Evolutionary conservation across 2,113 vertebrate species (phyloP), one percentile per base, ranked within the genome.

Genomic region (Channa argus): DNA sequence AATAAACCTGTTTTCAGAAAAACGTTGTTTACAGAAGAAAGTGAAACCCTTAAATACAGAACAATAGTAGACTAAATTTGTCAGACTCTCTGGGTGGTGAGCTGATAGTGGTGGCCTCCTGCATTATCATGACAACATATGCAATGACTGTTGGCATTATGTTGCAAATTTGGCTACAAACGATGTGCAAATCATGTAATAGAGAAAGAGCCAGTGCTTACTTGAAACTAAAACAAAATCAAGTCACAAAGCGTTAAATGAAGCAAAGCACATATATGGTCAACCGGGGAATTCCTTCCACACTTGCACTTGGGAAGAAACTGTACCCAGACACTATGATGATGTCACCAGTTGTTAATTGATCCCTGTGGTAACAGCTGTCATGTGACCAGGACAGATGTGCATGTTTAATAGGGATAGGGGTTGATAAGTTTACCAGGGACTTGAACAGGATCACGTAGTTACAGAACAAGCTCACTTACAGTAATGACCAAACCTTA

Each of bases 311-410:
- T 6, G 5, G 77, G 45, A 64, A 55, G 71, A 82, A 68, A 62
- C 60, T 15, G 43, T 41, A 68, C 59, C 69, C 66, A 77, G 76
- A 79, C 76, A 72, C 44, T 50, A 52, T n/a, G 62, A 63, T 90
- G 88, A 91, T 85, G 82, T 91, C 90, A 91, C 49, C 78, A 37
- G 69, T 76, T 56, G 58, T 69, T 55, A 83, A 85, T 72, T 82
- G 82, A 82, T 83, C 74, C 61, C 79, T 58, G 70, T 38, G 81
- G 83, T 83, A 63, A 64, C 56, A 76, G 73, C 67, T 72, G 73
- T 63, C 83, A 87, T 63, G 68, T 83, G 80, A 84, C 62, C 37
- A 74, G 72, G 37, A 63, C 64, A 72, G 55, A 80, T 74, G 65
- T 74, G 53, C 70, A 43, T 41, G 36, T 74, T 56, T 67, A 51